These are phyloP conservation scores for Eledona agricola DNA, from an alignment of 2,888 invertebrate genomes.

Conservation along the genomic window DNA sequence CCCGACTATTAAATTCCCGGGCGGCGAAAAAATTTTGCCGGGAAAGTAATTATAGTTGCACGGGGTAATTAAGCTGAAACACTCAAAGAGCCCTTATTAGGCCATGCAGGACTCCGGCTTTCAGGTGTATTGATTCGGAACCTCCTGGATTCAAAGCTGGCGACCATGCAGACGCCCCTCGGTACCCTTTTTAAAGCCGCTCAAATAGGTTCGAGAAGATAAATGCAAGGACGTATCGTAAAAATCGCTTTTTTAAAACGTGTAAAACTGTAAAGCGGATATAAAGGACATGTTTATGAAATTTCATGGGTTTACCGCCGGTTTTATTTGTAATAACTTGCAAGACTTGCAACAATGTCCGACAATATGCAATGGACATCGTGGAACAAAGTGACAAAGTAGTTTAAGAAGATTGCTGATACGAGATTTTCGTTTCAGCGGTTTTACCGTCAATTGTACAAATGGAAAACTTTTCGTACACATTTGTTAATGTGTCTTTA, in stretches of 20 bases:
- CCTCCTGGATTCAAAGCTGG: conserved; percentile 26
- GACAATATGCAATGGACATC: too few species aligned
- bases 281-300: too few species aligned
- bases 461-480: too few species aligned
- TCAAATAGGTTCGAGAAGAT: conserved; percentile 18
- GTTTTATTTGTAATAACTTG: too few species aligned
- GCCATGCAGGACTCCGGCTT: conserved; percentile 25
- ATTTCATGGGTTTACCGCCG: too few species aligned
- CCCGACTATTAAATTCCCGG: conserved; percentile 19
- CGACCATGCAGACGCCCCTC: conserved; percentile 20
- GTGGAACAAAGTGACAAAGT: too few species aligned
- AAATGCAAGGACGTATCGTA: conserved; percentile 18
- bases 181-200: conserved; percentile 13
- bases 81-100: conserved; percentile 23
- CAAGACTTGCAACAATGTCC: too few species aligned
- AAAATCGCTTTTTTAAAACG: conserved; percentile 15
- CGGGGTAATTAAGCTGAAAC: conserved; percentile 33
- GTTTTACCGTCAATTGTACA: too few species aligned
- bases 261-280: too few species aligned
- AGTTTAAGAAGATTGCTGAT: too few species aligned
- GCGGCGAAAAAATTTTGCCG: conserved; percentile 26
- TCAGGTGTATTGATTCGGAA: conserved; percentile 30
- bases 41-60: conserved; percentile 26
- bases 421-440: too few species aligned
- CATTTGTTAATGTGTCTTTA: too few species aligned